Conservation (phyloP, 2,113 vertebrate species). For the Austrofundulus limnaeus region DNA sequence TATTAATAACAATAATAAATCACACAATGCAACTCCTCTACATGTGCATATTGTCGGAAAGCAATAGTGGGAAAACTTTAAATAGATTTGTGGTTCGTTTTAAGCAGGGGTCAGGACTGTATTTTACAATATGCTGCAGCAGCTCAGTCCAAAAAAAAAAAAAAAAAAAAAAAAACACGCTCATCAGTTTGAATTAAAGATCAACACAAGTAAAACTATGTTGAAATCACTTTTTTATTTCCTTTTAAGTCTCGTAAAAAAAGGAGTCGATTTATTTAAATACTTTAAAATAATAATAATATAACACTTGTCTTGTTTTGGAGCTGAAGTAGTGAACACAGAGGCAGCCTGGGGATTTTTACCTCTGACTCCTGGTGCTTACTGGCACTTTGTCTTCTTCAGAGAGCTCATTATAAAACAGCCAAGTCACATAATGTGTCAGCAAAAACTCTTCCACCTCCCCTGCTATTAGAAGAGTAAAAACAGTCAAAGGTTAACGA, state of each 20-base stretch:
- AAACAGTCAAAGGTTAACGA: neutral
- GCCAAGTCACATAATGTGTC: neutral
- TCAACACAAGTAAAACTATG: neutral
- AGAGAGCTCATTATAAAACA: slow-evolving; percentile 3
- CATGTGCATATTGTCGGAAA: slow-evolving; percentile 21
- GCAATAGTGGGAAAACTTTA: neutral
- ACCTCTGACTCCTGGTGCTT: slow-evolving; percentile 10
- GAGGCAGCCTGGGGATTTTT: slow-evolving; percentile 16
- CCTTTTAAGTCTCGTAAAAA: neutral
- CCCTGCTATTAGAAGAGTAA: slow-evolving; percentile 10
- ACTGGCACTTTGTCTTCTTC: slow-evolving; percentile 4
- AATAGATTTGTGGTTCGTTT: neutral
- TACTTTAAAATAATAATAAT: neutral
- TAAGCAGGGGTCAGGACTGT: too few species aligned
- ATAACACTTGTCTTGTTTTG: neutral
- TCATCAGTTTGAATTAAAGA: neutral
- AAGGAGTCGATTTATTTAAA: neutral
- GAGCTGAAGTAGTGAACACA: slow-evolving; percentile 4
- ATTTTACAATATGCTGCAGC: too few species aligned
- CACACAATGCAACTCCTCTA: slow-evolving; percentile 42
- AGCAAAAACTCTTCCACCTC: neutral
- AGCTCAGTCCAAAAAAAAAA: too few species aligned
- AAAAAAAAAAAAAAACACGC: too few species aligned
- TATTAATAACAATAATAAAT: slow-evolving; percentile 30
- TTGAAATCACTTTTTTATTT: neutral